phyloP scores from a whole-genome alignment of 2,888 invertebrate species.

The Eupeodes luniger region DNA sequence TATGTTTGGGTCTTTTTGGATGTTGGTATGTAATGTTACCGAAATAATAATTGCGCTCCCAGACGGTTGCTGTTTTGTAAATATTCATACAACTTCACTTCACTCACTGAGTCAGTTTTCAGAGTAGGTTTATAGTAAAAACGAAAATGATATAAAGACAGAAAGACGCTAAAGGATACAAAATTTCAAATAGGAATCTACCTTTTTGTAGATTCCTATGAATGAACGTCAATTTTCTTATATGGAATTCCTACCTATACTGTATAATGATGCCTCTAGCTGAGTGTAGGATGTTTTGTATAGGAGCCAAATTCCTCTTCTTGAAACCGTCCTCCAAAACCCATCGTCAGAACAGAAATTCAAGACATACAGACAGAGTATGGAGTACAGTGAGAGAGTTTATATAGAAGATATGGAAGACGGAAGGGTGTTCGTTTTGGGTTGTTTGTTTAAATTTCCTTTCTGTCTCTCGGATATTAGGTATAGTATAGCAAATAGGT shows the following conservation, averaged over 20 bases:
- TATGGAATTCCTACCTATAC: not conserved
- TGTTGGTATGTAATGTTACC: constrained; percentile 8
- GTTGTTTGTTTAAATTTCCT: constrained; percentile 3
- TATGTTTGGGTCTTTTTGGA: not conserved
- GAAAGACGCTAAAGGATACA: not conserved
- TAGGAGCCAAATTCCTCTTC: not conserved
- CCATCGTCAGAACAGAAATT: not conserved
- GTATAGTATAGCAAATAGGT: too few species aligned
- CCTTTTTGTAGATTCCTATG: not conserved
- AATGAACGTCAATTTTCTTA: constrained; percentile 4
- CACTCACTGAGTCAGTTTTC: not conserved
- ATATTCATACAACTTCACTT: constrained; percentile 18
- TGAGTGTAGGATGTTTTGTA: not conserved
- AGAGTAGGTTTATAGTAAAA: too few species aligned
- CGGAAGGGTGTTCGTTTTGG: not conserved
- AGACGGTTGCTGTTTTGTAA: constrained; percentile 26
- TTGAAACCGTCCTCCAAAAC: not conserved
- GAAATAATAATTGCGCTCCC: constrained; percentile 23
- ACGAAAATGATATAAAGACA: not conserved
- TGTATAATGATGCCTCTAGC: constrained; percentile 8
- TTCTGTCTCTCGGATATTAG: not conserved
- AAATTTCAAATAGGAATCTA: not conserved
- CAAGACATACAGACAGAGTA: not conserved
- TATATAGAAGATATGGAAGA: too few species aligned
- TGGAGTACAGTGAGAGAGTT: too few species aligned